Percentiles rank a stretch among this genome's conserved stretches.
Conservation (phyloP, 2,888 invertebrate species). For the Tinea pellionella region DNA sequence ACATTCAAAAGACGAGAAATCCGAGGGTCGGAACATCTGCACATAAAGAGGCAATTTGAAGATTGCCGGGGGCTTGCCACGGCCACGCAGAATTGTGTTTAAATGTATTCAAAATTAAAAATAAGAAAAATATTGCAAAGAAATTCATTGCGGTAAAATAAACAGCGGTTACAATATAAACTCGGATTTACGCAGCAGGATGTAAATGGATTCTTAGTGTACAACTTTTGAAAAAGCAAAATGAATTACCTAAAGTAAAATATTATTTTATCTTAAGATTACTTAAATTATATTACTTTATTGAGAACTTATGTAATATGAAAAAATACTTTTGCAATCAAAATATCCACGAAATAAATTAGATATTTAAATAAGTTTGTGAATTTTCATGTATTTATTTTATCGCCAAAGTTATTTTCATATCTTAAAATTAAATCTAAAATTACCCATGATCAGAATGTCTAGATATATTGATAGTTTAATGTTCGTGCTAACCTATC, state of each 20-base stretch:
- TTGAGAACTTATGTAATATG: not conserved
- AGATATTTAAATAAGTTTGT: not conserved
- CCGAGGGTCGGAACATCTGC: slow-evolving; percentile 68
- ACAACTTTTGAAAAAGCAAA: not conserved
- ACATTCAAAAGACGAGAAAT: slow-evolving; percentile 69
- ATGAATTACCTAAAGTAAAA: not conserved
- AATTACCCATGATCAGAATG: slow-evolving; percentile 2
- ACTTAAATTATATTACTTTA: not conserved
- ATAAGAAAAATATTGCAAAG: slow-evolving; percentile 56
- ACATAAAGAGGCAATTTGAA: slow-evolving; percentile 70
- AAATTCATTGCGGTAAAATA: slow-evolving; percentile 66
- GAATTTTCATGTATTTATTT: not conserved
- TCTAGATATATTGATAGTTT: slow-evolving; percentile 1
- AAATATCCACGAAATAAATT: not conserved
- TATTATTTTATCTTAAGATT: not conserved
- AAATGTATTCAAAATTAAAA: slow-evolving; percentile 66
- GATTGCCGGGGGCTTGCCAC: slow-evolving; percentile 66
- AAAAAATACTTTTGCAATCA: not conserved
- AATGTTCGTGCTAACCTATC: not conserved
- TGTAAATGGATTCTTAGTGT: not conserved
- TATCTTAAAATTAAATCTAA: slow-evolving; percentile 3
- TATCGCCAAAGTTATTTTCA: not conserved
- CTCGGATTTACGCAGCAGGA: not conserved
- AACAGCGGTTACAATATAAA: slow-evolving; percentile 42
- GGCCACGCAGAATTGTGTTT: slow-evolving; percentile 62